Conservation (phyloP, 2,797 vertebrate genomes). For the Liparis tanakae region DNA sequence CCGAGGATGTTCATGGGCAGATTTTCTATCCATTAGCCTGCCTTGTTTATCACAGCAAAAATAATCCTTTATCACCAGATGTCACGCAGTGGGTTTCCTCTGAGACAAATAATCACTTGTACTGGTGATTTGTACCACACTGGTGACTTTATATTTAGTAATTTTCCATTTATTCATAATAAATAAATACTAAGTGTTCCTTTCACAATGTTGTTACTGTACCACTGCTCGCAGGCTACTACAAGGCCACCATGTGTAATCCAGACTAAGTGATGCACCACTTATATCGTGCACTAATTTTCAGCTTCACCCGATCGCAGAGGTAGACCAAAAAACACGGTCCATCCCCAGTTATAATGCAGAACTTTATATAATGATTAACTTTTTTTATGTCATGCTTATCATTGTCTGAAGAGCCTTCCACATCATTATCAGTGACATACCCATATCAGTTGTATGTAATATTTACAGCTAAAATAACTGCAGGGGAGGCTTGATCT, state of each 20-base stretch:
- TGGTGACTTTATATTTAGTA: neutral
- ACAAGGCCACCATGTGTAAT: neutral
- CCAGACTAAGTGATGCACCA: neutral
- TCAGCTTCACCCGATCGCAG: conserved; percentile 1
- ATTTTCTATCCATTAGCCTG: conserved; percentile 61
- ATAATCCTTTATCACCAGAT: conserved; percentile 63
- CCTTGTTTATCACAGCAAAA: conserved; percentile 54
- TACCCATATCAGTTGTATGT: neutral
- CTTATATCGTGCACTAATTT: neutral
- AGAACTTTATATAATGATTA: conserved; percentile 3
- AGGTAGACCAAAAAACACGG: neutral
- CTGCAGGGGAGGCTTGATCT: neutral
- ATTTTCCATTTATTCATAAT: neutral
- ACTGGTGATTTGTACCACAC: neutral
- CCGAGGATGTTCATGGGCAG: conserved; percentile 16
- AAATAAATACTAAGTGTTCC: neutral
- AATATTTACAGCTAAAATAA: neutral
- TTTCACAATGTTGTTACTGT: neutral
- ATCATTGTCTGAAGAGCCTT: neutral
- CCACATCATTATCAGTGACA: conserved; percentile 6
- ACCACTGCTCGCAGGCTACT: neutral
- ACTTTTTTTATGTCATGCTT: neutral
- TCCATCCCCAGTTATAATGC: neutral
- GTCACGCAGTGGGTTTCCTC: conserved; percentile 29
- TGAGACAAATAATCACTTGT: conserved; percentile 39